Percentiles rank a stretch among this genome's conserved stretches.
Conservation (phyloP, 2,113 vertebrate genomes). For the Callionymus lyra region DNA sequence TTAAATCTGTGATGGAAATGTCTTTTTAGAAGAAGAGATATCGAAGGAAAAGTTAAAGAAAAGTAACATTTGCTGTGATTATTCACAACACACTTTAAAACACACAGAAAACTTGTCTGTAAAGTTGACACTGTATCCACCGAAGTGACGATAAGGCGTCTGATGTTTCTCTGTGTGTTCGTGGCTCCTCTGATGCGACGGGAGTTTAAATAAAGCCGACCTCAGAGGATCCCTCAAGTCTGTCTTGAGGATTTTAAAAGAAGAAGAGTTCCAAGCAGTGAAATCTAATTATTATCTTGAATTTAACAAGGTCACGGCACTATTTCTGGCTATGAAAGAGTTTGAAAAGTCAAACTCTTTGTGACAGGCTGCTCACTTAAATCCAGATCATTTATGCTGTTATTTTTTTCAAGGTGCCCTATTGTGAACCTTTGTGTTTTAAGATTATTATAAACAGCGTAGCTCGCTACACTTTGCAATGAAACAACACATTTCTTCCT, state of each 20-base stretch:
- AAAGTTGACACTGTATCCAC: background rate
- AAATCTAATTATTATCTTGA: constrained; percentile 1
- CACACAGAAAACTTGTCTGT: background rate
- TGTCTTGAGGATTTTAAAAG: background rate
- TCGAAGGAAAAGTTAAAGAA: no score
- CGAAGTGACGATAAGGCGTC: background rate
- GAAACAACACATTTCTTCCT: no score
- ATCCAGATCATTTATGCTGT: no score
- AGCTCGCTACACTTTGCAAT: no score
- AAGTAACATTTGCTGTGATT: no score
- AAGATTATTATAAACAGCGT: no score
- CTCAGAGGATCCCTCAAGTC: constrained; percentile 1
- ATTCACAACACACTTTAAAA: no score
- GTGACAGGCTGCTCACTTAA: background rate
- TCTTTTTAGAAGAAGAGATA: no score
- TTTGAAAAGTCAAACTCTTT: constrained; percentile 8
- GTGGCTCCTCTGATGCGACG: constrained; percentile 1
- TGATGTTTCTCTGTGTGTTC: constrained; percentile 4
- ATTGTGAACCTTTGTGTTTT: no score
- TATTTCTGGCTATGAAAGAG: constrained; percentile 3
- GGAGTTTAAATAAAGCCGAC: constrained; percentile 9
- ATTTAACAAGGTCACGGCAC: constrained; percentile 8
- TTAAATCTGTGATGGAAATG: no score
- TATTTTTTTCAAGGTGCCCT: no score
- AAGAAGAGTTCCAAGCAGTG: constrained; percentile 1